Evolutionary conservation across 2,797 vertebrate genomes (phyloP).

Genomic region (Neopelma chrysocephalum): DNA sequence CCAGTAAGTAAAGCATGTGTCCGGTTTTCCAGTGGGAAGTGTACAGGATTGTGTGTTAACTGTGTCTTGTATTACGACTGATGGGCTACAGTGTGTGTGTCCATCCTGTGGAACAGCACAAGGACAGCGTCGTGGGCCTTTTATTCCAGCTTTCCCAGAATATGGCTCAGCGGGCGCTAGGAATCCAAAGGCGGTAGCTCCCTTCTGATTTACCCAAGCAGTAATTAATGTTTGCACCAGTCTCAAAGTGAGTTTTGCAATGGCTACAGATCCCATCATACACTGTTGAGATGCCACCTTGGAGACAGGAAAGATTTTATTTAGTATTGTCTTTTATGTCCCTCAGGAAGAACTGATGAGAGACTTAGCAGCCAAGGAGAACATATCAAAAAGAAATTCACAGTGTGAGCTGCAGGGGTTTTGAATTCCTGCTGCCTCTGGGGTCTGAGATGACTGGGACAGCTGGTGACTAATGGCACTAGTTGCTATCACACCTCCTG

Average conservation of each 20-base stretch:
- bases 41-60: background rate
- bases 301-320: background rate
- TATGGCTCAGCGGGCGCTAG: background rate
- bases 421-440: background rate
- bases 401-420: background rate
- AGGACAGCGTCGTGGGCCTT: background rate
- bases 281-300: background rate
- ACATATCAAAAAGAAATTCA: background rate
- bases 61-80: background rate
- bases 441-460: background rate
- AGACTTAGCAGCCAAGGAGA: background rate
- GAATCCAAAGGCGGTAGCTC: background rate
- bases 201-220: background rate
- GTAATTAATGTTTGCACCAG: background rate
- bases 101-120: accelerated
- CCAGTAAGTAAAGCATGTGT: constrained; percentile 80
- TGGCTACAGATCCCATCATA: background rate
- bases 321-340: background rate
- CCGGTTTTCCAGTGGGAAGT: background rate
- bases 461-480: background rate
- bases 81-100: background rate
- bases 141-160: background rate
- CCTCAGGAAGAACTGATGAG: background rate
- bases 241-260: background rate
- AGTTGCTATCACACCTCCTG: background rate